These are phyloP conservation scores for Erebia epiphron DNA, from an alignment of 2,888 invertebrate species.

Conservation along the genomic window DNA sequence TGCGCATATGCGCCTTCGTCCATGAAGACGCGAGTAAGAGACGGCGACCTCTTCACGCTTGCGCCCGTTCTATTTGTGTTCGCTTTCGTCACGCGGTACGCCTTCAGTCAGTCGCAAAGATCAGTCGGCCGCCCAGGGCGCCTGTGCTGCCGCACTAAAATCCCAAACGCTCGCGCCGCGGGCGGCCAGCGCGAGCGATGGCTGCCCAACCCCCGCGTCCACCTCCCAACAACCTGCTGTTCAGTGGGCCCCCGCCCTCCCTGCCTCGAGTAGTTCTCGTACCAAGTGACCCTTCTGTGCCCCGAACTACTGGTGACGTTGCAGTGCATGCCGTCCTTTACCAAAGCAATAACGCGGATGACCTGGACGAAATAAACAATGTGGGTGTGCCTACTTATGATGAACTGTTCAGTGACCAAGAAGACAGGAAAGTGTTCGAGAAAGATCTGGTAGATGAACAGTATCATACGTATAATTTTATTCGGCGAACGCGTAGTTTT, in stretches of 20 bases:
- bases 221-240: constrained; percentile 78
- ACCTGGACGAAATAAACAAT: constrained; percentile 76
- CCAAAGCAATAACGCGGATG: constrained; percentile 64
- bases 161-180: constrained; percentile 54
- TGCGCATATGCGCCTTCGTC: constrained; percentile 78
- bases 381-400: constrained; percentile 73
- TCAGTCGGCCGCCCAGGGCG: constrained; percentile 78
- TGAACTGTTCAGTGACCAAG: constrained; percentile 56
- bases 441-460: constrained; percentile 53
- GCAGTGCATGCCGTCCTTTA: constrained; percentile 51
- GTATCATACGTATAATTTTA: constrained; percentile 55
- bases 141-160: constrained; percentile 61
- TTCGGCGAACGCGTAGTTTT: constrained; percentile 75
- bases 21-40: constrained; percentile 82
- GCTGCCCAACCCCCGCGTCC: constrained; percentile 78
- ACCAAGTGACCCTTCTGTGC: constrained; percentile 64
- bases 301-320: constrained; percentile 45
- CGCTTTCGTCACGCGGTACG: constrained; percentile 80
- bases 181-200: constrained; percentile 74
- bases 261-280: constrained; percentile 78
- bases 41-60: constrained; percentile 81
- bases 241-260: constrained; percentile 75
- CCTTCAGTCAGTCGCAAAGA: constrained; percentile 81
- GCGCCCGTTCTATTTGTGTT: constrained; percentile 82
- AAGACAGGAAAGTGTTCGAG: constrained; percentile 52